A percentile compares a stretch with the other conserved stretches of the same genome.
Evolutionary conservation across 2,888 invertebrate species (phyloP).

Genomic region (Teinopalpus imperialis): DNA sequence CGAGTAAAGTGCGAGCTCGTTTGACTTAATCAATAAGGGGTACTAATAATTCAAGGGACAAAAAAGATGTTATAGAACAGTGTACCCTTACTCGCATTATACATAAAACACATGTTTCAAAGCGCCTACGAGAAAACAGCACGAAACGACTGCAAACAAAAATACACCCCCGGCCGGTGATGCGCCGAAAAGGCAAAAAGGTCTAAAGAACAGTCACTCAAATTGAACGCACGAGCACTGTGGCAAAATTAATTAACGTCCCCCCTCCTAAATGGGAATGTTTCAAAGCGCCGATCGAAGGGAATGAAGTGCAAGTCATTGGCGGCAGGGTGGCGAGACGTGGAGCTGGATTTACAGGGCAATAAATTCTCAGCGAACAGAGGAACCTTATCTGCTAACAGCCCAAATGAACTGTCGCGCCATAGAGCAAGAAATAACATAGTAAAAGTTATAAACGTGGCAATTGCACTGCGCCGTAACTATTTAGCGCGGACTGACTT

Average conservation of each 20-base stretch:
- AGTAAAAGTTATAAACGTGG: slow-evolving; percentile 42
- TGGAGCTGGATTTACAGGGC: slow-evolving; percentile 61
- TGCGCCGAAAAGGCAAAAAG: slow-evolving; percentile 43
- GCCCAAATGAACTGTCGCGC: slow-evolving; percentile 70
- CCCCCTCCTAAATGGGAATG: slow-evolving; percentile 55
- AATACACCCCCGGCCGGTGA: slow-evolving; percentile 28
- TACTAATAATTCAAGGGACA: no score
- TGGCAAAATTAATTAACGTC: slow-evolving; percentile 75
- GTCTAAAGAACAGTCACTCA: slow-evolving; percentile 51
- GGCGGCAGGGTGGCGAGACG: slow-evolving; percentile 40
- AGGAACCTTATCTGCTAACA: slow-evolving; percentile 67
- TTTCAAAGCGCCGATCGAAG: slow-evolving; percentile 58
- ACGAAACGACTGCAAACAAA: slow-evolving; percentile 23
- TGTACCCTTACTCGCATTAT: not conserved
- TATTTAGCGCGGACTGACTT: slow-evolving; percentile 32
- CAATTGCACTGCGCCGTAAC: slow-evolving; percentile 30
- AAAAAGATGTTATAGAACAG: no score
- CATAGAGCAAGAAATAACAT: slow-evolving; percentile 45
- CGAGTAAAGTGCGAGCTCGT: no score
- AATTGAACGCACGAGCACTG: slow-evolving; percentile 59
- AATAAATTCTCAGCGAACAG: slow-evolving; percentile 68
- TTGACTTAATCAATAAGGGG: no score
- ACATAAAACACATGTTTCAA: slow-evolving; percentile 8
- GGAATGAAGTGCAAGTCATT: slow-evolving; percentile 70
- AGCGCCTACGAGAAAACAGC: slow-evolving; percentile 7